Evolutionary conservation across 2,797 vertebrate genomes (phyloP), one percentile per base, ranked within the genome.

Genomic region (Hyperoplus immaculatus): DNA sequence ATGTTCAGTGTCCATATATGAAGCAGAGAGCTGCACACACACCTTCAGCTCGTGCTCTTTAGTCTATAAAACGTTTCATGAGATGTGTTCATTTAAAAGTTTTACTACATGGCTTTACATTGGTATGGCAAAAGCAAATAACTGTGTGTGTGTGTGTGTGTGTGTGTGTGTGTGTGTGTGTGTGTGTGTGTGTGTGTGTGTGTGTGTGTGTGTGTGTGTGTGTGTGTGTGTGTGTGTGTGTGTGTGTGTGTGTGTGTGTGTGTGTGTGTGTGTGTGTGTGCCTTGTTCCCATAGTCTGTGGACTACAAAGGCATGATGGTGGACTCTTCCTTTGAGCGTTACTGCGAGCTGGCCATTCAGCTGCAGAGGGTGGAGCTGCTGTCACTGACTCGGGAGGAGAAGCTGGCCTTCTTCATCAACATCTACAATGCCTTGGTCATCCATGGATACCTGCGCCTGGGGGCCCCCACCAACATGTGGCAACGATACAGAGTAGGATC

Each of bases 331-430:
- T 96, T 96, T 49, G 86, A 95, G 72, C 88, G 65, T 15, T 96
- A 96, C 89, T 93, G 92, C 72, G 92, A 95, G 55, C 87, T 96
- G 0, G 88, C 95, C 57, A 90, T 96, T 47, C 94, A 96, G 87
- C 93, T 96, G 64, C 96, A 96, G 93, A 87, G 91, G 45, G 89
- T 95, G 76, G 91, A 96, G 82, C 89, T 96, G 69, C 89, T 90
- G 2, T 91, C 93, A 0, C 88, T 96, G 77, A 95, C 88, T 80
- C 88, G 93, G 0, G 94, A 96, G 74, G 95, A 96, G 86, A 96
- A 94, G 82, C 92, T 96, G 81, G 95, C 96, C 82, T 96, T 96
- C 90, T 96, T 96, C 81, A 96, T 96, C 85, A 96, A 96, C 86
- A 91, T 94, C 87, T 96, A 96, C 90, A 96, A 96, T 4, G 93